Evolutionary conservation across 2,888 invertebrate species (phyloP).

Genomic region (Erynnis tages): DNA sequence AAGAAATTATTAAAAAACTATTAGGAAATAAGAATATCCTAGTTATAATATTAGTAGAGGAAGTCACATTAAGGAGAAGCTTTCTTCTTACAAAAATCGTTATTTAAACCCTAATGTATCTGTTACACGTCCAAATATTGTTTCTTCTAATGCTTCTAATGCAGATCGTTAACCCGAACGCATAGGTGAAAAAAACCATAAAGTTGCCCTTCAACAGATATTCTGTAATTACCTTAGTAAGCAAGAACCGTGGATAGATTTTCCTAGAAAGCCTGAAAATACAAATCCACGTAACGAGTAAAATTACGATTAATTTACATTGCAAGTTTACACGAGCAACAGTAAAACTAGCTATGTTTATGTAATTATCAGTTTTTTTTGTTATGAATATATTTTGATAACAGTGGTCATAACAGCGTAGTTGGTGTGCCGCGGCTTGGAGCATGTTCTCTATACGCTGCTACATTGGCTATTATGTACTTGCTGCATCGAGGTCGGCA

Average conservation of each 20-base stretch:
- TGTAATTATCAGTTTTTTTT: conserved; percentile 8
- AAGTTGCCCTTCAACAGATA: background rate
- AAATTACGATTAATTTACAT: conserved; percentile 1
- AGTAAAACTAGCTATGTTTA: background rate
- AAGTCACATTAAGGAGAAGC: too few species aligned
- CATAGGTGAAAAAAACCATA: too few species aligned
- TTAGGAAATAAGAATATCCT: too few species aligned
- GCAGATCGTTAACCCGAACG: too few species aligned
- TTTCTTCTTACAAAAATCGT: too few species aligned
- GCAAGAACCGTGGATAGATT: background rate
- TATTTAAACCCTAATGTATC: too few species aligned
- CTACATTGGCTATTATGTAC: conserved; percentile 13
- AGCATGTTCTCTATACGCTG: conserved; percentile 3
- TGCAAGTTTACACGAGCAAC: conserved; percentile 7
- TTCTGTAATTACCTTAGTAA: background rate
- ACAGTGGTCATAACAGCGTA: conserved; percentile 12
- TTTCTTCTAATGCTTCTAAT: too few species aligned
- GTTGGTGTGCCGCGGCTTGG: background rate
- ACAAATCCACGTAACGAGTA: background rate
- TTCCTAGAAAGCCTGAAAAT: conserved; percentile 1
- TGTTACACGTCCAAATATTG: too few species aligned
- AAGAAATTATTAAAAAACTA: too few species aligned
- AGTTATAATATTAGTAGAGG: too few species aligned
- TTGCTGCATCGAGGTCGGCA: conserved; percentile 30
- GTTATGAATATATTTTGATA: conserved; percentile 21